Conservation (phyloP, 2,888 invertebrate genomes). For the Glomeris marginata region DNA sequence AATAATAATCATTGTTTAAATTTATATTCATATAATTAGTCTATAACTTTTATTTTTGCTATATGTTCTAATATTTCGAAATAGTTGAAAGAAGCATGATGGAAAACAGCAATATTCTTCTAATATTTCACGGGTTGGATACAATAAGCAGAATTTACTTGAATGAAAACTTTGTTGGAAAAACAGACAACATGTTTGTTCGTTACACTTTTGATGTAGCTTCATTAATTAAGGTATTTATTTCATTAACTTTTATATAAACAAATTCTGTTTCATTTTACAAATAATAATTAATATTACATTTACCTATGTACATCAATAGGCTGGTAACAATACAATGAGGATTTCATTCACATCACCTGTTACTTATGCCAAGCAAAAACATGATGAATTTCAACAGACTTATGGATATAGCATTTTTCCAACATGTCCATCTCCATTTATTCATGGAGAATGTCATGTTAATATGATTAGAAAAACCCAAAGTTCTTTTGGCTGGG, state of each 20-base stretch:
- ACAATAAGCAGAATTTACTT: slow-evolving; percentile 30
- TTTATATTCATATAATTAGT: no score
- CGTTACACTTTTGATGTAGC: slow-evolving; percentile 20
- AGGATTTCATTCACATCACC: slow-evolving; percentile 49
- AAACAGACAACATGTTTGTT: slow-evolving; percentile 30
- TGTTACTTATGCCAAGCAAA: slow-evolving; percentile 40
- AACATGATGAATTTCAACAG: slow-evolving; percentile 29
- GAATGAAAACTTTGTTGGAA: slow-evolving; percentile 27
- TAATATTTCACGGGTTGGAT: slow-evolving; percentile 34
- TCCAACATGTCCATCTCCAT: slow-evolving; percentile 56
- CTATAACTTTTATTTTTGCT: no score
- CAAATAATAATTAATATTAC: not conserved
- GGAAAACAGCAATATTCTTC: slow-evolving; percentile 19
- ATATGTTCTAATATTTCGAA: no score
- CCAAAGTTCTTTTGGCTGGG: slow-evolving; percentile 92
- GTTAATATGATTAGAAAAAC: slow-evolving; percentile 80
- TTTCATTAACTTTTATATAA: not conserved
- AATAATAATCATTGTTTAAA: no score
- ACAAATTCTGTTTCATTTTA: not conserved
- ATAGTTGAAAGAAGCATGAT: slow-evolving; percentile 18
- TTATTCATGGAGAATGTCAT: slow-evolving; percentile 79
- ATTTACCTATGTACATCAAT: slow-evolving; percentile 32
- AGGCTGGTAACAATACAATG: slow-evolving; percentile 41
- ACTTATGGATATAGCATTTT: slow-evolving; percentile 40
- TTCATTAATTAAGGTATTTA: not conserved